Conservation (phyloP, 2,888 invertebrate genomes). For the Sussaba pulchella region DNA sequence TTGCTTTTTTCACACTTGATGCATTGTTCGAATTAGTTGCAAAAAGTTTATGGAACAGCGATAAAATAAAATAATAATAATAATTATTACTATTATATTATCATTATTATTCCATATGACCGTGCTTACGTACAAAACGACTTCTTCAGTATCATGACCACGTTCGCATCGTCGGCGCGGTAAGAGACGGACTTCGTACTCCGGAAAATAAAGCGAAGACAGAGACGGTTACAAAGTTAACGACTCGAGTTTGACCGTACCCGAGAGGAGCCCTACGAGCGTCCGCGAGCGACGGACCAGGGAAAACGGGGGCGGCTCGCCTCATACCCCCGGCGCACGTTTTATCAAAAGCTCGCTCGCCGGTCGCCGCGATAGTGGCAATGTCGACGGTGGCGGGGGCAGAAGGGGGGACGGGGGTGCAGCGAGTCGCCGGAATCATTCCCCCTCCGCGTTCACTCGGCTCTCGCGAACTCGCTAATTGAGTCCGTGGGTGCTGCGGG, state of each 20-base stretch:
- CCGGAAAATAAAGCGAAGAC: constrained; percentile 29
- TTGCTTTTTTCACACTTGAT: too few relatives aligned
- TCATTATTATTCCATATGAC: too few relatives aligned
- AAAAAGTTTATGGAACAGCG: too few relatives aligned
- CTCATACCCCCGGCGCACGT: constrained; percentile 10
- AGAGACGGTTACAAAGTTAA: constrained; percentile 57
- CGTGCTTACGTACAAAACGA: too few relatives aligned
- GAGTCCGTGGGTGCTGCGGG: constrained; percentile 51
- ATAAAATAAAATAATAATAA: too few relatives aligned
- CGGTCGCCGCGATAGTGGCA: background rate
- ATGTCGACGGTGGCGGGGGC: too few relatives aligned
- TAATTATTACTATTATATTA: background rate
- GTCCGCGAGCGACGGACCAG: too few relatives aligned
- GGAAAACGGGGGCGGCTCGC: background rate
- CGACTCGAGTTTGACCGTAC: constrained; percentile 19
- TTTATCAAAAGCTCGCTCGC: constrained; percentile 3
- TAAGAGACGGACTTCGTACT: constrained; percentile 42
- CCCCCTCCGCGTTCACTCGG: constrained; percentile 3
- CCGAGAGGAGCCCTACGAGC: background rate
- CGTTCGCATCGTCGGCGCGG: background rate
- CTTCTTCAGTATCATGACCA: background rate
- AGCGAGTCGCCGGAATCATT: constrained; percentile 1
- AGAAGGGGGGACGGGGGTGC: too few relatives aligned
- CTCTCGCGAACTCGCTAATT: constrained; percentile 63
- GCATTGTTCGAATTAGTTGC: too few relatives aligned